Percentiles rank a stretch among this genome's conserved stretches.
Evolutionary conservation across 2,888 invertebrate species (phyloP).

Genomic region (Harpagoxenus sublaevis): DNA sequence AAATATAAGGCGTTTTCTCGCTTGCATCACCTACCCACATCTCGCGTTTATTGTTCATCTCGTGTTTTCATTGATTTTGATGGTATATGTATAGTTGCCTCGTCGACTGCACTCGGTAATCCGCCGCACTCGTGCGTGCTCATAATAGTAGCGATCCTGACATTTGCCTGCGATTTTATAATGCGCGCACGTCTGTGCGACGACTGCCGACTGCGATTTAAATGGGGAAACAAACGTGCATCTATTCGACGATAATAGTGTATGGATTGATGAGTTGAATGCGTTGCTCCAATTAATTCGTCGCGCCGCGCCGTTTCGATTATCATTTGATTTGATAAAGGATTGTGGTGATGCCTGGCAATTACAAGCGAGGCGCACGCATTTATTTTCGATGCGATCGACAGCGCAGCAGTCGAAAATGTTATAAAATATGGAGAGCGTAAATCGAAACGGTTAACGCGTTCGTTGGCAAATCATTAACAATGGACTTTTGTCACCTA

Average conservation of each 20-base stretch:
- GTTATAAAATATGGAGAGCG: conserved; percentile 46
- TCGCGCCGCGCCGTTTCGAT: conserved; percentile 31
- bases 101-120: conserved; percentile 19
- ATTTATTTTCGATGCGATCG: conserved; percentile 37
- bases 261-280: conserved; percentile 43
- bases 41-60: background rate
- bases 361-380: conserved; percentile 31
- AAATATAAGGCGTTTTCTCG: background rate
- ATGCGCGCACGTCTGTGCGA: conserved; percentile 40
- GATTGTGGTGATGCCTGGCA: conserved; percentile 37
- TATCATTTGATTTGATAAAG: conserved; percentile 49
- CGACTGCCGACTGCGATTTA: conserved; percentile 31
- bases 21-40: background rate
- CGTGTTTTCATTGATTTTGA: conserved; percentile 30
- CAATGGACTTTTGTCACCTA: conserved; percentile 14
- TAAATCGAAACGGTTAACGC: conserved; percentile 28
- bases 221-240: conserved; percentile 25
- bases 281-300: conserved; percentile 54
- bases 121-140: conserved; percentile 34
- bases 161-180: conserved; percentile 53
- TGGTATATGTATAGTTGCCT: background rate
- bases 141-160: conserved; percentile 53
- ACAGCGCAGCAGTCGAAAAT: conserved; percentile 20
- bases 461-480: background rate
- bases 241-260: conserved; percentile 38